Evolutionary conservation across 2,113 vertebrate genomes (phyloP).

Genomic region (Toxotes jaculatrix): DNA sequence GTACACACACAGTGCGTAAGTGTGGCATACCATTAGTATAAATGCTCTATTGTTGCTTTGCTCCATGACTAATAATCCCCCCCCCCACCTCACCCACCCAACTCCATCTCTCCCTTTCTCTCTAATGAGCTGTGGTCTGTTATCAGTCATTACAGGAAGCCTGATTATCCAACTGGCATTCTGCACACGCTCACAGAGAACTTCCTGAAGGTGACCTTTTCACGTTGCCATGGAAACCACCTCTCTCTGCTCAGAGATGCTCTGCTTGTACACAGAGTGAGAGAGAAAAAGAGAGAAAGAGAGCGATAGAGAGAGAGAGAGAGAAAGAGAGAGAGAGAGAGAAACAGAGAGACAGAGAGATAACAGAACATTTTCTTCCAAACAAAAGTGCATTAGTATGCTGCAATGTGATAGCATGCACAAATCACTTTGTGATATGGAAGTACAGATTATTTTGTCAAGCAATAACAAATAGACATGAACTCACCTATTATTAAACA

Average conservation of each 20-base stretch:
- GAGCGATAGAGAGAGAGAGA: slow-evolving; percentile 41
- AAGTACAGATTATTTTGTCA: slow-evolving; percentile 45
- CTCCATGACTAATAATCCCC: slow-evolving; percentile 65
- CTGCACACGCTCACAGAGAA: slow-evolving; percentile 76
- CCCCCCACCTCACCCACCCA: slow-evolving; percentile 25
- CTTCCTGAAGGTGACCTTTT: slow-evolving; percentile 90
- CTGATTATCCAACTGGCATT: slow-evolving; percentile 86
- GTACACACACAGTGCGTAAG: slow-evolving; percentile 10
- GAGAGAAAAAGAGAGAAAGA: slow-evolving; percentile 50
- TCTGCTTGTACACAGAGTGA: slow-evolving; percentile 61
- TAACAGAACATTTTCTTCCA: slow-evolving; percentile 65
- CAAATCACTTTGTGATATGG: slow-evolving; percentile 27
- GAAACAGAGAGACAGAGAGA: slow-evolving; percentile 55
- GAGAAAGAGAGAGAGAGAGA: slow-evolving; percentile 61
- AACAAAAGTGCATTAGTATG: slow-evolving; percentile 66
- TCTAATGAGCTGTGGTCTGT: slow-evolving; percentile 83
- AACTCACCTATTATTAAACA: slow-evolving; percentile 11
- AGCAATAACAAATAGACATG: slow-evolving; percentile 18
- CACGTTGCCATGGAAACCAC: slow-evolving; percentile 85
- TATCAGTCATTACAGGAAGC: slow-evolving; percentile 84
- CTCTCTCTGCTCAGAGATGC: slow-evolving; percentile 76
- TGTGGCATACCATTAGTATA: slow-evolving; percentile 41
- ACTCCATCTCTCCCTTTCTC: slow-evolving; percentile 41
- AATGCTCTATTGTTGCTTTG: slow-evolving; percentile 65
- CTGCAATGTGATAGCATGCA: slow-evolving; percentile 32